Base-by-base conservation (phyloP, 2,113 vertebrate species). In the Hippocampus barbouri region DNA sequence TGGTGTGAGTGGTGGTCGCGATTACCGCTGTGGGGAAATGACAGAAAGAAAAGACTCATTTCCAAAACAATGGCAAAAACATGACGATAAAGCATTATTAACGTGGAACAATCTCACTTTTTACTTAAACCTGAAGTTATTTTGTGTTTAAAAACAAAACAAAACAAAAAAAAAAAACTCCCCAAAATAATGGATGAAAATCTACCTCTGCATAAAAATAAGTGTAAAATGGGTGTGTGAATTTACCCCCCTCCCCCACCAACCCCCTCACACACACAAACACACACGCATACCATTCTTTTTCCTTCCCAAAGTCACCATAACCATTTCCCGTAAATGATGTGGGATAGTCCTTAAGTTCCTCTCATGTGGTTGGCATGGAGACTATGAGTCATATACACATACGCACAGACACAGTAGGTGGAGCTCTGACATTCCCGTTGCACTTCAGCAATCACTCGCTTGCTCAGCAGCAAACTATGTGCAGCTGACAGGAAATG, bases 1-100 rank as follows among this genome's bases (percentile, higher is more conserved):
- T 96, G 1, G 94, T 80, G 83, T 90, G 82, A 9, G 93, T 87
- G 67, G 93, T 92, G 49, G 93, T 90, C 3, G 93, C 84, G 5
- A 96, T 81, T 12, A 95, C 85, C 73, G 96, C 96, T 97, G 81
- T 20, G 74, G 74, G 54, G 65, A 77, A 67, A 75, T 3, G 75
- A 65, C 34, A 59, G 41, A 80, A 1, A 71, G 15, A 75, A 54
- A 56, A 53, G 51, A 53, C 20, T 53, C 20, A 23, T 63, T 63
- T 40, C 8, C 20, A 34, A 10, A 62, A 38, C 30, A 38, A 18
- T 20, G 30, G 56, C 56, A 27, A 62, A 63, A 40, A 11, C 9
- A 40, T 21, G 59, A 14, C 12, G 27, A 18, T 23, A 47, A 47
- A 21, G 6, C 18, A 53, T 8, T 53, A 7, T 59, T 14, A 12